These are phyloP conservation scores for Eledona agricola DNA, from an alignment of 2,888 invertebrate genomes.

Conservation along the genomic window DNA sequence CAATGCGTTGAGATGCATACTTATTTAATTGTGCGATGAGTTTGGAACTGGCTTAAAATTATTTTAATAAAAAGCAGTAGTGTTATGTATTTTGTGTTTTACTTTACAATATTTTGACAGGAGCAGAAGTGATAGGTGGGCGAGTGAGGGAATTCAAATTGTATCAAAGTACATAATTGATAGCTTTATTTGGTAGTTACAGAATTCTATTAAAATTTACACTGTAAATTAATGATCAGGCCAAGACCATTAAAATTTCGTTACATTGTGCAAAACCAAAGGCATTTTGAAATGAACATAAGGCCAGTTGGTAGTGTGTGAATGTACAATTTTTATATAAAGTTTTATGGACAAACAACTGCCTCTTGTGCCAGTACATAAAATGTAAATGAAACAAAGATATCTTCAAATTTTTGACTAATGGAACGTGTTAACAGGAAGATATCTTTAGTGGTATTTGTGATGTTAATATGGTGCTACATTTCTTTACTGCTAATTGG, in stretches of 20 bases:
- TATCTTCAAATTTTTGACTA: slow-evolving; percentile 22
- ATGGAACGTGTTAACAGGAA: slow-evolving; percentile 17
- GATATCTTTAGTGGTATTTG: slow-evolving; percentile 44
- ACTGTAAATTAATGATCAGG: slow-evolving; percentile 33
- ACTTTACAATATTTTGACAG: no score
- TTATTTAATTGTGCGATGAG: no score
- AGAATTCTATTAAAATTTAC: slow-evolving; percentile 36
- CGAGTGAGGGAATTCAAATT: slow-evolving; percentile 1
- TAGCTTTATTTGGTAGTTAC: slow-evolving; percentile 39
- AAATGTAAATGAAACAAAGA: slow-evolving; percentile 26
- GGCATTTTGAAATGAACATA: slow-evolving; percentile 34
- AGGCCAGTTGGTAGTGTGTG: slow-evolving; percentile 33
- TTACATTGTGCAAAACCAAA: slow-evolving; percentile 34
- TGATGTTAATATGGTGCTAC: slow-evolving; percentile 45
- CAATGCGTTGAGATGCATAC: no score
- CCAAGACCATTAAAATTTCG: slow-evolving; percentile 38
- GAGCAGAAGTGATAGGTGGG: no score
- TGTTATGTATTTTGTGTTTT: no score
- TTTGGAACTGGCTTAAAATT: no score
- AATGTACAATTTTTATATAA: slow-evolving; percentile 31
- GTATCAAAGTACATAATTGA: slow-evolving; percentile 27
- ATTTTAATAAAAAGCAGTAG: no score
- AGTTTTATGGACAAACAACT: slow-evolving; percentile 31
- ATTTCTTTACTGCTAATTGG: slow-evolving; percentile 43
- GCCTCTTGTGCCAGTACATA: slow-evolving; percentile 34